Evolutionary conservation across 2,113 vertebrate genomes (phyloP).

Genomic region (Brachionichthys hirsutus): DNA sequence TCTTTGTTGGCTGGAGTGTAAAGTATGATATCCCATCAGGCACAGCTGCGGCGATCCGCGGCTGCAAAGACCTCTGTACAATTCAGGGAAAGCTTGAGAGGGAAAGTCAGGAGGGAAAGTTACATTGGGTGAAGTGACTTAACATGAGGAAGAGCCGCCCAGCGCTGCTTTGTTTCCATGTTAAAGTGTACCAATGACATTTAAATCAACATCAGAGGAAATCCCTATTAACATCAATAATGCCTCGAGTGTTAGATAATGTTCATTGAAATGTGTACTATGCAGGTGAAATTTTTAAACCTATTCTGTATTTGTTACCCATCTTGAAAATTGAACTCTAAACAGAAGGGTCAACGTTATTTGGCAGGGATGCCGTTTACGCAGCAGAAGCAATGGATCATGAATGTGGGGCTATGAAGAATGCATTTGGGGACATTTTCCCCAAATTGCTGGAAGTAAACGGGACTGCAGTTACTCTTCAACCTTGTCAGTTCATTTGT

Average conservation of each 20-base stretch:
- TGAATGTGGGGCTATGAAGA: background rate
- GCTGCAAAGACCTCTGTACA: slow-evolving; percentile 9
- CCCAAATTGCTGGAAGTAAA: slow-evolving; percentile 19
- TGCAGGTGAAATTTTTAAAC: background rate
- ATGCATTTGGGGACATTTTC: slow-evolving; percentile 4
- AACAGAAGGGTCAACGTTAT: background rate
- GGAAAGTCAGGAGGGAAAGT: background rate
- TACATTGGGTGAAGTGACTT: background rate
- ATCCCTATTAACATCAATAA: no score
- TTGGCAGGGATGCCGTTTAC: background rate
- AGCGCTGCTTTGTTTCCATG: no score
- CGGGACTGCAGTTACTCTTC: slow-evolving; percentile 1
- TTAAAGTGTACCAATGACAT: no score
- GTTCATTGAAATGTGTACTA: no score
- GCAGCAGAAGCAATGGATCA: background rate
- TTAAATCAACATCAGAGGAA: no score
- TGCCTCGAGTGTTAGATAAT: no score
- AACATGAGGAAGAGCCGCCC: no score
- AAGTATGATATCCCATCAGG: slow-evolving; percentile 22
- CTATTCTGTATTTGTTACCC: background rate
- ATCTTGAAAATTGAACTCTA: background rate
- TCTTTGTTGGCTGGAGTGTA: slow-evolving; percentile 11
- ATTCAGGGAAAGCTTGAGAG: background rate
- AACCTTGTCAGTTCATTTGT: background rate
- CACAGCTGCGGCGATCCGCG: background rate